A percentile compares a stretch with the other conserved stretches of the same genome.
phyloP scores from a whole-genome alignment of 2,797 vertebrate species.

The Trachurus trachurus region DNA sequence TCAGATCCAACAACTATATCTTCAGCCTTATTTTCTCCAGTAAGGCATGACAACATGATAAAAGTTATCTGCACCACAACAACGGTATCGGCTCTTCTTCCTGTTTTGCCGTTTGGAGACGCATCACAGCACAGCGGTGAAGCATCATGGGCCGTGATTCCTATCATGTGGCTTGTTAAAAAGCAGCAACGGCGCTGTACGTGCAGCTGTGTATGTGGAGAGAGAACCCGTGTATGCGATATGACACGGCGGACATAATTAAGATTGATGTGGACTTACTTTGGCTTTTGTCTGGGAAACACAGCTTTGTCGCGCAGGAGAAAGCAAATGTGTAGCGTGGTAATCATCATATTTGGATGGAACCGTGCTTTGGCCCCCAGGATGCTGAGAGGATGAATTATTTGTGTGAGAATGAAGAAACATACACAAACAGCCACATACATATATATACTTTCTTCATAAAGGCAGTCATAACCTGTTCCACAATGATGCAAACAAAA shows the following conservation, averaged over 20 bases:
- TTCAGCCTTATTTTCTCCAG: slow-evolving; percentile 17
- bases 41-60: slow-evolving; percentile 9
- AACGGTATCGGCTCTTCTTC: not conserved
- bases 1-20: slow-evolving; percentile 43
- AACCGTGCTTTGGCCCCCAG: slow-evolving; percentile 41
- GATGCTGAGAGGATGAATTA: slow-evolving; percentile 29
- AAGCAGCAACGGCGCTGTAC: not conserved
- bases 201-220: not conserved
- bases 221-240: slow-evolving; percentile 40
- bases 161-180: slow-evolving; percentile 16
- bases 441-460: slow-evolving; percentile 10
- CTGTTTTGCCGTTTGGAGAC: slow-evolving; percentile 5
- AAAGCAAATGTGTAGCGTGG: slow-evolving; percentile 28
- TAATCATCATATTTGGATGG: slow-evolving; percentile 58
- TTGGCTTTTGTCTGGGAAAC: slow-evolving; percentile 42
- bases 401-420: slow-evolving; percentile 6
- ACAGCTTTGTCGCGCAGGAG: slow-evolving; percentile 35
- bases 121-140: not conserved
- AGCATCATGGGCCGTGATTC: slow-evolving; percentile 14
- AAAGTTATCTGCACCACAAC: not conserved
- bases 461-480: slow-evolving; percentile 1
- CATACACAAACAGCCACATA: not conserved
- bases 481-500: slow-evolving; percentile 23
- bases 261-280: slow-evolving; percentile 50
- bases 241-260: slow-evolving; percentile 57